Conservation (phyloP, 30 jellyfish, hydroid and myxozoan genomes). For the Phacellophora camtschatica region DNA sequence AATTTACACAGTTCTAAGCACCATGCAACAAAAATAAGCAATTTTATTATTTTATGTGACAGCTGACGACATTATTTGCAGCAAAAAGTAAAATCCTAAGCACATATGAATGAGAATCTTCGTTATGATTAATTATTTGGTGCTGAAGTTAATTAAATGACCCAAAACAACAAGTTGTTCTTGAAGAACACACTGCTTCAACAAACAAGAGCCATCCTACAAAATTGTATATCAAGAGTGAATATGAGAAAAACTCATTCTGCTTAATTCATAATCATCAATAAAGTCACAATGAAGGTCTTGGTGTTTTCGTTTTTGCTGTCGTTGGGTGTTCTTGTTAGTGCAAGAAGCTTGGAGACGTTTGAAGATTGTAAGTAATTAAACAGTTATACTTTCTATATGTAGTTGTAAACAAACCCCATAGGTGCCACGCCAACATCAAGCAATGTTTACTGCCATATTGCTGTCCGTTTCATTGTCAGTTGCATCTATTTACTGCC, state of each 20-base stretch:
- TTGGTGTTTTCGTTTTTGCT: conserved; percentile 4
- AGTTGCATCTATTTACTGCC: not conserved
- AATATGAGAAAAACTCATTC: not conserved
- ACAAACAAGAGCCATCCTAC: not conserved
- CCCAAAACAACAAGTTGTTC: not conserved
- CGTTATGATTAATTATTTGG: not conserved
- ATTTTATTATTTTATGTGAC: not conserved
- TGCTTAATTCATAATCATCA: not conserved
- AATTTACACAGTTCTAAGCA: not conserved
- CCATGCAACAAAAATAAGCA: no score
- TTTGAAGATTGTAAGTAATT: not conserved
- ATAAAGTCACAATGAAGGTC: not conserved
- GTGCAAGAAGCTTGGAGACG: conserved; percentile 8
- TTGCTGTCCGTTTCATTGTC: not conserved
- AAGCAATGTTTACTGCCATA: not conserved
- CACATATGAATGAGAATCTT: not conserved
- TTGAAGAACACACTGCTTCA: not conserved
- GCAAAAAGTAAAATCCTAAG: not conserved
- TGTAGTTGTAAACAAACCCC: not conserved
- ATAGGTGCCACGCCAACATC: not conserved
- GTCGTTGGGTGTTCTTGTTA: conserved; percentile 28
- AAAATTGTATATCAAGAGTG: not conserved
- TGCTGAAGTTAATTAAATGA: not conserved
- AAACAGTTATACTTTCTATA: not conserved
- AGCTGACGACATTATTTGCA: not conserved